Percentiles rank a stretch among this genome's conserved stretches.
Evolutionary conservation across 1,140 invertebrate genomes (phyloP).

Genomic region (Helicorthomorpha holstii): DNA sequence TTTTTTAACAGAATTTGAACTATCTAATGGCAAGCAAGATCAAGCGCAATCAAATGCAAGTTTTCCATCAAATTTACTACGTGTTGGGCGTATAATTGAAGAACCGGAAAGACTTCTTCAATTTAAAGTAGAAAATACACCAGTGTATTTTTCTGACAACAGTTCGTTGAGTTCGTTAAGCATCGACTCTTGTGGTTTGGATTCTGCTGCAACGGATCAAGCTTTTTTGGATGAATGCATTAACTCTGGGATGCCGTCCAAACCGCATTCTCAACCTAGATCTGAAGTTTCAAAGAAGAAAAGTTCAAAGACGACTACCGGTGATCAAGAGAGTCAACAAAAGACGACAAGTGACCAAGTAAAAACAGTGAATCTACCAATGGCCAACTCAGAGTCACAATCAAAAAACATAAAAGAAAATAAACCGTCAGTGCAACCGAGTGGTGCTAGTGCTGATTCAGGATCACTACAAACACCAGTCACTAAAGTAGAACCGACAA

Average conservation of each 20-base stretch:
- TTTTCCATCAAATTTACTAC: too few relatives aligned
- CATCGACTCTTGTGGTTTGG: constrained; percentile 47
- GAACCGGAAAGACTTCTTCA: neutral
- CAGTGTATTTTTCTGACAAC: constrained; percentile 25
- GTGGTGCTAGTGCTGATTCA: constrained; percentile 3
- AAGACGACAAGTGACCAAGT: neutral
- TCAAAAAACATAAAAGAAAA: constrained; percentile 9
- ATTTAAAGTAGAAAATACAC: constrained; percentile 8
- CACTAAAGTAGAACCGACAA: constrained; percentile 52
- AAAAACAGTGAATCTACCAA: neutral
- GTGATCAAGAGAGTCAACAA: constrained; percentile 11
- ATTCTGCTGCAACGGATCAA: constrained; percentile 39
- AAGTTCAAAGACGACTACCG: too few relatives aligned
- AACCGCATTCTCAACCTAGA: constrained; percentile 15
- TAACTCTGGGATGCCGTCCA: constrained; percentile 45
- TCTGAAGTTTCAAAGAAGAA: constrained; percentile 8
- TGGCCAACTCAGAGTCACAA: constrained; percentile 8
- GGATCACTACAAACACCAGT: constrained; percentile 36
- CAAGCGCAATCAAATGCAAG: too few relatives aligned
- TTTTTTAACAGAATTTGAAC: too few relatives aligned
- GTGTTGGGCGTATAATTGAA: too few relatives aligned
- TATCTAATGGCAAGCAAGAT: too few relatives aligned
- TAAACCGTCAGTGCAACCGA: neutral
- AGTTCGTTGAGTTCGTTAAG: constrained; percentile 44
- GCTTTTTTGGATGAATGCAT: constrained; percentile 64